phyloP scores from a whole-genome alignment of 2,113 vertebrate species.

The Xyliphius kryptos region DNA sequence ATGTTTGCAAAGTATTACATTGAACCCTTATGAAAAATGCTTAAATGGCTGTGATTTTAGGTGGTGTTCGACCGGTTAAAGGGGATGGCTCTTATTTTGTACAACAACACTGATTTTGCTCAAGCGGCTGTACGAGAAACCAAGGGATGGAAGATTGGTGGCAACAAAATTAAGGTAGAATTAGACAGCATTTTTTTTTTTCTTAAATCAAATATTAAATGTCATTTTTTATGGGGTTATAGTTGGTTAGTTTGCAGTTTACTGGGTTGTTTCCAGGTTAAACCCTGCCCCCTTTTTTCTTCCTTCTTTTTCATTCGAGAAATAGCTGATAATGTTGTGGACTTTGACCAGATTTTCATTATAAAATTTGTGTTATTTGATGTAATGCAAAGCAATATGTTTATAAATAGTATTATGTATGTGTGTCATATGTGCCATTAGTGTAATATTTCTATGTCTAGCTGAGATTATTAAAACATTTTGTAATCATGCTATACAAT shows the following conservation, averaged over 20 bases:
- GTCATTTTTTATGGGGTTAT: not conserved
- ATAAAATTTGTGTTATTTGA: no score
- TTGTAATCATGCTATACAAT: no score
- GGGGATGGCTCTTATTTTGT: slow-evolving; percentile 95
- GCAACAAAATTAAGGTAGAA: slow-evolving; percentile 94
- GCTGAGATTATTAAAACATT: no score
- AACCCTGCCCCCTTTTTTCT: no score
- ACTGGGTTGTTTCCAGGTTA: no score
- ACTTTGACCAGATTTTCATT: no score
- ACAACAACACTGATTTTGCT: slow-evolving; percentile 98
- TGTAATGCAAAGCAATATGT: no score
- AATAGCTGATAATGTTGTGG: no score
- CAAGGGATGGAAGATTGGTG: slow-evolving; percentile 97
- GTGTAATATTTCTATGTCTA: no score
- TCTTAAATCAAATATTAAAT: not conserved
- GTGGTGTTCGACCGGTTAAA: slow-evolving; percentile 96
- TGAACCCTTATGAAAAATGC: not conserved
- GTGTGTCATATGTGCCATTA: not conserved
- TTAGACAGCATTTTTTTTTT: not conserved
- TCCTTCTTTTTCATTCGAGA: no score
- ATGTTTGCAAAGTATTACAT: not conserved
- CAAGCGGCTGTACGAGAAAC: slow-evolving; percentile 97
- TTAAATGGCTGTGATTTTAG: slow-evolving; percentile 54
- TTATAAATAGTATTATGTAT: not conserved
- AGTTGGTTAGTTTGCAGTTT: no score